Base-by-base conservation (phyloP, 2,113 vertebrate genomes). In the Myxocyprinus asiaticus region DNA sequence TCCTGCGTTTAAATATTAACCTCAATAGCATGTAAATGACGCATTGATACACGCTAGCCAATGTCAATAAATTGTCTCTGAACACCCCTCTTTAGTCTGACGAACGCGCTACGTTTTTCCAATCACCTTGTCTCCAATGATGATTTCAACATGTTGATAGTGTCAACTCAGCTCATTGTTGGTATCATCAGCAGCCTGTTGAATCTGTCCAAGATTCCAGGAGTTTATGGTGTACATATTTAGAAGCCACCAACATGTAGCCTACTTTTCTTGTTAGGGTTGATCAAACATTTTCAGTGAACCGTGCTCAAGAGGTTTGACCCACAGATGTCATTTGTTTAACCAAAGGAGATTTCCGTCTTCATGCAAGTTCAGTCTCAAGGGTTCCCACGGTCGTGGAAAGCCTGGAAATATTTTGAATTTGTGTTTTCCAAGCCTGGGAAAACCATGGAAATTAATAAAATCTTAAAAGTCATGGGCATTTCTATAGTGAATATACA, bases 91-190 rank as follows among this genome's bases (percentile, higher is more conserved):
- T 33, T 33, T 33, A 33, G 22, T 33, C 22, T 33, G 22, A 62
- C 17, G 59, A 63, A 77, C 56, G 67, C 17, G 22, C 22, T 50
- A 53, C 33, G 4, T 59, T 45, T 65, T 14, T 50, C 44, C 45
- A 73, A 2, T 42, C n/a, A 33, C 6, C 48, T 15, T 75, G 7
- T 69, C 65, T 59, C 69, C 51, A 50, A 2, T 73, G 62, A 63
- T 59, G 22, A 33, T 5, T 68, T 45, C 3, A 42, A 12, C n/a
- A 22, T 79, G 50, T 79, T 48, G 51, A 22, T 12, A 53, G 15
- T 79, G 51, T 75, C 51, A 10, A 76, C 70, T 15, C 4, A 53
- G 55, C 14, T 58, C 65, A 79, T 66, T 44, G 17, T 5, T 70
- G 61, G 44, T 15, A 45, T 53, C 5, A 79, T 75, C 76, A 78